Base-by-base conservation (phyloP, 2,113 vertebrate genomes). In the Mus spicilegus region DNA sequence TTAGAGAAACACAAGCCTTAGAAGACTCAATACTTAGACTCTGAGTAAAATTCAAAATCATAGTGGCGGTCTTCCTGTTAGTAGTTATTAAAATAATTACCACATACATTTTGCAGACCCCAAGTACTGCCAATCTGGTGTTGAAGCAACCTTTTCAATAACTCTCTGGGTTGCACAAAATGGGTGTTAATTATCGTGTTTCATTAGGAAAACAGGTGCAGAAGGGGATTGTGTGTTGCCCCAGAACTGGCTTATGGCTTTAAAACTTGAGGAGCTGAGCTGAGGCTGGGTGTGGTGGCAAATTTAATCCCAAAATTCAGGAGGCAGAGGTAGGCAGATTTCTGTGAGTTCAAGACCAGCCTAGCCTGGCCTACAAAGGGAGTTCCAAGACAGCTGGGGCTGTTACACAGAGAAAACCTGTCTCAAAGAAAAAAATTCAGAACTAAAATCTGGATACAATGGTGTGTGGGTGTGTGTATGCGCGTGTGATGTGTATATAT, bases 41-140 rank as follows among this genome's bases (percentile, higher is more conserved):
- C 65, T 30, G 75, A 94, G 82, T 56, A 36, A 94, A 97, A 91
- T 56, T 94, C 39, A 42, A 77, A 96, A 76, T 90, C 20, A 5
- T 28, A 56, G 22, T n/a, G 22, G 51, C 73, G 42, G 58, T 89
- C 61, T 78, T 85, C 82, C 39, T 5, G 28, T 80, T 87, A 61
- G 33, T 84, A 72, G 73, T 51, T 58, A 88, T 77, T 75, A 84
- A 93, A 94, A 90, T 75, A 63, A 81, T 81, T 73, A 84, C 14
- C 19, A 84, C 76, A 30, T 39, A 85, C 87, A 92, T 12, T 92
- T 93, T 70, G 7, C 28, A 46, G 14, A 77, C 87, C 82, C 70
- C 54, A 89, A 56, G 58, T 69, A 75, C 65, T 95, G 84, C 9
- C 51, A 54, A 76, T 69, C 6, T 82, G 39, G 33, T 63, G 75